Percentiles rank a stretch among this genome's conserved stretches.
phyloP scores from a whole-genome alignment of 1,140 invertebrate genomes.

The Globodera rostochiensis region DNA sequence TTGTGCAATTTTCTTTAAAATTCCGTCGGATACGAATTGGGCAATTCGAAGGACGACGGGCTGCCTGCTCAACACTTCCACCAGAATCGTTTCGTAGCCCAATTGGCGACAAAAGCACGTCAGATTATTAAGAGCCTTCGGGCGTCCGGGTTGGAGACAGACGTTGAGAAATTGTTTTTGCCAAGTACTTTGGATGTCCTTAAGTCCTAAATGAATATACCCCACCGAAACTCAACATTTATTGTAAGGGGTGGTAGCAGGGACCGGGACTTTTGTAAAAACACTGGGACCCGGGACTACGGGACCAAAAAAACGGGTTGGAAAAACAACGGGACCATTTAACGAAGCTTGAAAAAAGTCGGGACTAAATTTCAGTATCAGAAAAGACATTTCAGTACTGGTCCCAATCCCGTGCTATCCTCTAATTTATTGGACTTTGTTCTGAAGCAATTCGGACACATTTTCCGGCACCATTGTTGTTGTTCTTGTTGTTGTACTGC shows the following conservation, averaged over 20 bases:
- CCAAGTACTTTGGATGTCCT: slow-evolving; percentile 54
- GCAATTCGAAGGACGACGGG: slow-evolving; percentile 42
- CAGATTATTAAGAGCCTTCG: too few relatives aligned
- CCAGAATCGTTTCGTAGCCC: slow-evolving; percentile 29
- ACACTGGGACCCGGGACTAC: too few relatives aligned
- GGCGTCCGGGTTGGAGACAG: slow-evolving; percentile 11
- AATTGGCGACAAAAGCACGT: slow-evolving; percentile 17
- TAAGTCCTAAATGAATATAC: slow-evolving; percentile 13
- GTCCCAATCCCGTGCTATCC: too few relatives aligned
- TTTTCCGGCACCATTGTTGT: slow-evolving; percentile 1
- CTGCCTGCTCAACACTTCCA: slow-evolving; percentile 23
- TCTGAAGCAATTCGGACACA: slow-evolving; percentile 23
- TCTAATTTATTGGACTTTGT: slow-evolving; percentile 18
- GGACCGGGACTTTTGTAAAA: too few relatives aligned
- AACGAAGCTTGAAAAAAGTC: too few relatives aligned
- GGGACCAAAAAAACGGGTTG: too few relatives aligned
- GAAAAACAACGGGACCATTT: too few relatives aligned
- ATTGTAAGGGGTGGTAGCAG: too few relatives aligned
- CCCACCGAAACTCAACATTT: neutral
- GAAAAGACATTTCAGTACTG: too few relatives aligned
- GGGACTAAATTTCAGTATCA: too few relatives aligned
- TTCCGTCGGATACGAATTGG: slow-evolving; percentile 34
- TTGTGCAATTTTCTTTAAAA: slow-evolving; percentile 23
- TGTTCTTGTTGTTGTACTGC: too few relatives aligned
- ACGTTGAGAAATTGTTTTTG: slow-evolving; percentile 28